Evolutionary conservation across 2,888 invertebrate genomes (phyloP).

Genomic region (Odontocerum albicorne): DNA sequence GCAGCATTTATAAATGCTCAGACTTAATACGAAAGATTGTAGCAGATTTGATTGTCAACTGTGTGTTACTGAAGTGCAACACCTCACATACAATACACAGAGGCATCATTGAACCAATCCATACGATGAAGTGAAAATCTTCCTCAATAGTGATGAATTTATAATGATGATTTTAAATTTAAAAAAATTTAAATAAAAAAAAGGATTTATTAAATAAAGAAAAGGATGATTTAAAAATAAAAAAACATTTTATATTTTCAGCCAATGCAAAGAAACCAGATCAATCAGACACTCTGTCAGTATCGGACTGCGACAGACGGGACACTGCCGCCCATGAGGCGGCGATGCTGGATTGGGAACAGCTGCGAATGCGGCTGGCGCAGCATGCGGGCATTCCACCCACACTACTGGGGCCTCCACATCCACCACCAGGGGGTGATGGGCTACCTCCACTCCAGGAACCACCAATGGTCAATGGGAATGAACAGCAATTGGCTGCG

Average conservation of each 20-base stretch:
- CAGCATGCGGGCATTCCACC: slow-evolving; percentile 25
- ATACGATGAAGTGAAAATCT: no score
- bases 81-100: no score
- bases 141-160: no score
- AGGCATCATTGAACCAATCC: no score
- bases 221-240: no score
- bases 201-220: no score
- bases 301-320: background rate
- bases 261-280: slow-evolving; percentile 29
- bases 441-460: slow-evolving; percentile 58
- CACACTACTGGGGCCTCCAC: slow-evolving; percentile 21
- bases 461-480: slow-evolving; percentile 55
- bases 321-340: background rate
- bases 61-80: no score
- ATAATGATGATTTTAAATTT: no score
- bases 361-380: slow-evolving; percentile 22
- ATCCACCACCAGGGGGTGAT: slow-evolving; percentile 25
- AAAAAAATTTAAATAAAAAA: no score
- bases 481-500: slow-evolving; percentile 74
- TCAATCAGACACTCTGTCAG: slow-evolving; percentile 23
- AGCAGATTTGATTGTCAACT: no score
- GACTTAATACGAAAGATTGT: no score
- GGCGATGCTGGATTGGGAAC: slow-evolving; percentile 25
- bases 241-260: slow-evolving; percentile 13
- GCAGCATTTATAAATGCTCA: no score